Conservation (phyloP, 2,113 vertebrate species). For the Camarhynchus parvulus region DNA sequence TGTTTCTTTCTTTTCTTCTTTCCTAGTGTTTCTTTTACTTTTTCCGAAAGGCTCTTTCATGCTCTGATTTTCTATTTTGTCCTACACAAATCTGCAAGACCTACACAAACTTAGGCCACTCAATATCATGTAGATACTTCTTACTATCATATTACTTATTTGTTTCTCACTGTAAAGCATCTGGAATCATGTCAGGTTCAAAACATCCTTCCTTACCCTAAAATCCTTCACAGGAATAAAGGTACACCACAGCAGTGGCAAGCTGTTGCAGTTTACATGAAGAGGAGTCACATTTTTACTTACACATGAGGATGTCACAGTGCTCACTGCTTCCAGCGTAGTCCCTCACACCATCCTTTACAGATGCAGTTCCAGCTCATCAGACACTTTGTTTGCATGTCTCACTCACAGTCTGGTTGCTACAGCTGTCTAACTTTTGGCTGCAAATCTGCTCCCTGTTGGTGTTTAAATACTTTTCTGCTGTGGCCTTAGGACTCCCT, state of each 20-base stretch:
- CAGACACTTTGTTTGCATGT: slow-evolving; percentile 16
- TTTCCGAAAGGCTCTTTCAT: not conserved
- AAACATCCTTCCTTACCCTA: not conserved
- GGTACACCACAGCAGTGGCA: not conserved
- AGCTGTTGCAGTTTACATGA: not conserved
- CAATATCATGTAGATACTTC: not conserved
- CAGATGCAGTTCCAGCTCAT: not conserved
- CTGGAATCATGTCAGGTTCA: not conserved
- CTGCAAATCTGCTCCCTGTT: not conserved
- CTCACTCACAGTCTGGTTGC: not conserved
- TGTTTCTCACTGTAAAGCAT: not conserved
- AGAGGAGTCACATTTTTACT: not conserved
- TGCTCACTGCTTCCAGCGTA: not conserved
- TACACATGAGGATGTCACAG: not conserved
- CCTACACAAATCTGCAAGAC: not conserved
- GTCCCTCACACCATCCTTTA: not conserved
- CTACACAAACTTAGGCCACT: not conserved
- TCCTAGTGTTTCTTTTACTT: not conserved
- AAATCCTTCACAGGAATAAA: not conserved
- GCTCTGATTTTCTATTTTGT: not conserved
- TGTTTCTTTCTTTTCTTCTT: not conserved
- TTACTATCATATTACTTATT: not conserved
- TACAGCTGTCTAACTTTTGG: not conserved
- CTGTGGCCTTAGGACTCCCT: not conserved
- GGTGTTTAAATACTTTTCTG: not conserved